These are phyloP conservation scores for Lamellibrachia columna DNA, from an alignment of 2,888 invertebrate species.

Conservation along the genomic window DNA sequence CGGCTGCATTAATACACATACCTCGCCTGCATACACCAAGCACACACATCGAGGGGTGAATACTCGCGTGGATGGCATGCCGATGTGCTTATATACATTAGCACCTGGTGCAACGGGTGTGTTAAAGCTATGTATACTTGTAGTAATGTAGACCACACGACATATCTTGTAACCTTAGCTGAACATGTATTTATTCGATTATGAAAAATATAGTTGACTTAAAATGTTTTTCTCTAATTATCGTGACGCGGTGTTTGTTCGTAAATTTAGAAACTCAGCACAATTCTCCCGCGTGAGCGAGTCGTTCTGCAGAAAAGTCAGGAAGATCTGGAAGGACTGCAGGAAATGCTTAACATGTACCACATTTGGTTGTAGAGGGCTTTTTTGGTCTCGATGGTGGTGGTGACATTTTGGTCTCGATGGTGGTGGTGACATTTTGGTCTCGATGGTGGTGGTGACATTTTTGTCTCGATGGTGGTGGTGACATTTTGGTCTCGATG, in stretches of 20 bases:
- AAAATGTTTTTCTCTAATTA: background rate
- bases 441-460: no score
- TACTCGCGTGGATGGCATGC: background rate
- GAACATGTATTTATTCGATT: background rate
- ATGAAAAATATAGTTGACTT: background rate
- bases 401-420: no score
- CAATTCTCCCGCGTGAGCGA: background rate
- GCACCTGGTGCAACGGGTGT: background rate
- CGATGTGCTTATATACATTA: background rate
- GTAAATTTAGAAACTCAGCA: background rate
- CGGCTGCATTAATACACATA: background rate
- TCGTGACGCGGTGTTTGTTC: background rate
- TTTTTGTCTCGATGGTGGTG: no score
- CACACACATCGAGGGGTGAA: background rate
- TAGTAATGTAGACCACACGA: background rate
- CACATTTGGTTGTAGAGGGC: background rate
- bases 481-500: no score
- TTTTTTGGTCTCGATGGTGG: no score
- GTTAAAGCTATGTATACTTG: background rate
- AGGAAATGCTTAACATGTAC: background rate
- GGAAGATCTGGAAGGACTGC: background rate
- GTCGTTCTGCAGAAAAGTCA: background rate
- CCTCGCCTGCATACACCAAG: background rate
- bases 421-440: no score
- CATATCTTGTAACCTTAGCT: background rate